A percentile compares a stretch with the other conserved stretches of the same genome.
Conservation (phyloP, 2,113 vertebrate genomes). For the Dicaeum eximium region DNA sequence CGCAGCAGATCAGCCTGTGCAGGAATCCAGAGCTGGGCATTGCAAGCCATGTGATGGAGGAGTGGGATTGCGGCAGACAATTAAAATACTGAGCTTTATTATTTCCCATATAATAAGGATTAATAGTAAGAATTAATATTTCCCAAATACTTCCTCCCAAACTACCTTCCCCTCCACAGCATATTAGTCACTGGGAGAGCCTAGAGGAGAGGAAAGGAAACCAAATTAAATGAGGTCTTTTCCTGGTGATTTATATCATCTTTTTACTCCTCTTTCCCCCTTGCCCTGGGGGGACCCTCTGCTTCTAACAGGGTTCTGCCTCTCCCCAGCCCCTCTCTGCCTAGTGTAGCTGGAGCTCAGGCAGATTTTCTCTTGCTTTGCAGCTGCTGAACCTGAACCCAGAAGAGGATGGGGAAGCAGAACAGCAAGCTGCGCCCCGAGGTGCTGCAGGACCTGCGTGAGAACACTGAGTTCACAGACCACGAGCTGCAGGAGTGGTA, state of each 20-base stretch:
- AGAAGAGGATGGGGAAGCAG: conserved; percentile 82
- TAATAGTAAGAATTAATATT: background rate
- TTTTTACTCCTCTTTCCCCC: background rate
- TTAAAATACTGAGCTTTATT: background rate
- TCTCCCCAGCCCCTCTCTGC: background rate
- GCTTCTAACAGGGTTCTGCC: background rate
- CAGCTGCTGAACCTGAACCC: conserved; percentile 28
- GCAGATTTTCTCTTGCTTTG: background rate
- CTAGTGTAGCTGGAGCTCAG: background rate
- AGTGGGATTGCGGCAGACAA: background rate
- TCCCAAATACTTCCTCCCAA: background rate
- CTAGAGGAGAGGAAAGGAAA: background rate
- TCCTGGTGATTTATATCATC: background rate
- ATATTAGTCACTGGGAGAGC: background rate
- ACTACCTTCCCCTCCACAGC: background rate
- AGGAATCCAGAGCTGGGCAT: background rate
- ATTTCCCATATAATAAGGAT: background rate
- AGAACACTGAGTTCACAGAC: conserved; percentile 88
- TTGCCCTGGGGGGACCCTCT: background rate
- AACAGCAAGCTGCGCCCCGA: conserved; percentile 88
- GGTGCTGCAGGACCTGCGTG: conserved; percentile 84
- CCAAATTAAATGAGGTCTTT: background rate
- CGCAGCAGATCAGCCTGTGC: background rate
- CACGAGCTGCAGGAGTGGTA: conserved; percentile 90
- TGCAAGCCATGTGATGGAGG: fast-evolving